Conservation (phyloP, 2,888 invertebrate genomes). For the Agrilus mali region DNA sequence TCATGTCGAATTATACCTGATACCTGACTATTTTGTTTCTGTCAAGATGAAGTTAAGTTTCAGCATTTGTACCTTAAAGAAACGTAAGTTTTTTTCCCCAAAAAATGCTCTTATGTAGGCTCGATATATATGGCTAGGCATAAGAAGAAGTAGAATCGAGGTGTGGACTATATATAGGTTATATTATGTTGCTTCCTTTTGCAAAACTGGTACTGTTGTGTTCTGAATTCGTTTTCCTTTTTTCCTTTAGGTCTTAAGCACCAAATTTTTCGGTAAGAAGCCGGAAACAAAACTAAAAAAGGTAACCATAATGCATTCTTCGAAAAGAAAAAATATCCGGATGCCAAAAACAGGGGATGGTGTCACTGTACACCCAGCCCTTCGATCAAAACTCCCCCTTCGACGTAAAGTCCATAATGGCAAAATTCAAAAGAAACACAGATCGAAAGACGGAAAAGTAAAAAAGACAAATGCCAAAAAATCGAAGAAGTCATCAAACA, state of each 20-base stretch:
- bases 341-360: slow-evolving; percentile 59
- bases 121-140: background rate
- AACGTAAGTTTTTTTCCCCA: background rate
- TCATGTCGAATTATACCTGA: background rate
- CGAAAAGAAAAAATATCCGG: slow-evolving; percentile 78
- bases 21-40: background rate
- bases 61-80: background rate
- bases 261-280: slow-evolving; percentile 66
- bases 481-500: slow-evolving; percentile 27
- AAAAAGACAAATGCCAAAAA: slow-evolving; percentile 27
- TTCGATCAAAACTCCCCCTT: slow-evolving; percentile 75
- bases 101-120: no score
- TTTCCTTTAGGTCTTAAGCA: slow-evolving; percentile 57
- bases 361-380: slow-evolving; percentile 73
- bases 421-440: slow-evolving; percentile 25
- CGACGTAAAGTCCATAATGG: slow-evolving; percentile 66
- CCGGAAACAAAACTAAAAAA: slow-evolving; percentile 72
- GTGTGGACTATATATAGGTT: no score
- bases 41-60: background rate
- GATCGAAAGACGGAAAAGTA: slow-evolving; percentile 23
- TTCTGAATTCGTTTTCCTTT: background rate
- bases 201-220: no score
- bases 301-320: slow-evolving; percentile 81
- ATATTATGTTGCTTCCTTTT: background rate
- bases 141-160: no score